phyloP scores from a whole-genome alignment of 2,113 vertebrate genomes.

The Nibea coibor region DNA sequence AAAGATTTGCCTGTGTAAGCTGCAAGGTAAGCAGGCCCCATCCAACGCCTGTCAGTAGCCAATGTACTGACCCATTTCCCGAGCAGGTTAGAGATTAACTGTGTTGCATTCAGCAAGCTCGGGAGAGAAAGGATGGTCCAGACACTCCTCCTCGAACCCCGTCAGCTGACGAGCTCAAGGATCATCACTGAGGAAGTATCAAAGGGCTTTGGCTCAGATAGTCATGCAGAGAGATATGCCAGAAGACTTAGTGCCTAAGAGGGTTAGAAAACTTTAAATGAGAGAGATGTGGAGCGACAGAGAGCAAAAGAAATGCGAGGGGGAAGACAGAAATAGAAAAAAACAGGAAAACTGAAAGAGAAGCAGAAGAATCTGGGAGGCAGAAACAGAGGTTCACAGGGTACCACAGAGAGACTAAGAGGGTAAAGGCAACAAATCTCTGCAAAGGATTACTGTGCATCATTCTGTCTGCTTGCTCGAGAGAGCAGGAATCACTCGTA shows the following conservation, averaged over 20 bases:
- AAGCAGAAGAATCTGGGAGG: slow-evolving; percentile 35
- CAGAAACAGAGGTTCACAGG: slow-evolving; percentile 51
- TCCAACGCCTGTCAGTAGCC: slow-evolving; percentile 46
- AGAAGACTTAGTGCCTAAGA: slow-evolving; percentile 51
- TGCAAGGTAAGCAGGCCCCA: slow-evolving; percentile 70
- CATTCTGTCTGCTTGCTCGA: slow-evolving; percentile 48
- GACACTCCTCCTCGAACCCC: slow-evolving; percentile 35
- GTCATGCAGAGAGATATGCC: slow-evolving; percentile 54
- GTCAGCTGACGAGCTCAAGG: slow-evolving; percentile 62
- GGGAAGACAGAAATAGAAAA: slow-evolving; percentile 49
- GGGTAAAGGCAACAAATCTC: slow-evolving; percentile 64
- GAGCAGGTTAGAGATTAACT: slow-evolving; percentile 81
- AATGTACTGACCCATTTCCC: slow-evolving; percentile 81
- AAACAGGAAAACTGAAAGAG: slow-evolving; percentile 24
- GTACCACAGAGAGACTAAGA: slow-evolving; percentile 38
- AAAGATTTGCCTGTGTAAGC: slow-evolving; percentile 77
- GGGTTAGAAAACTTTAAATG: slow-evolving; percentile 55
- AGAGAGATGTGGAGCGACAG: slow-evolving; percentile 35
- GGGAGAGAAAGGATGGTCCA: slow-evolving; percentile 26
- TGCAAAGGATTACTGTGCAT: slow-evolving; percentile 67
- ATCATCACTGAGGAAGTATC: slow-evolving; percentile 53
- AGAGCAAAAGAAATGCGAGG: slow-evolving; percentile 23
- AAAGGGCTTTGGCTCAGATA: slow-evolving; percentile 55
- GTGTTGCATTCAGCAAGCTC: slow-evolving; percentile 18
- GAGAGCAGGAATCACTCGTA: slow-evolving; percentile 45